Evolutionary conservation across 2,888 invertebrate genomes (phyloP), one percentile per base, ranked within the genome.

Genomic region (Lypha dubia): DNA sequence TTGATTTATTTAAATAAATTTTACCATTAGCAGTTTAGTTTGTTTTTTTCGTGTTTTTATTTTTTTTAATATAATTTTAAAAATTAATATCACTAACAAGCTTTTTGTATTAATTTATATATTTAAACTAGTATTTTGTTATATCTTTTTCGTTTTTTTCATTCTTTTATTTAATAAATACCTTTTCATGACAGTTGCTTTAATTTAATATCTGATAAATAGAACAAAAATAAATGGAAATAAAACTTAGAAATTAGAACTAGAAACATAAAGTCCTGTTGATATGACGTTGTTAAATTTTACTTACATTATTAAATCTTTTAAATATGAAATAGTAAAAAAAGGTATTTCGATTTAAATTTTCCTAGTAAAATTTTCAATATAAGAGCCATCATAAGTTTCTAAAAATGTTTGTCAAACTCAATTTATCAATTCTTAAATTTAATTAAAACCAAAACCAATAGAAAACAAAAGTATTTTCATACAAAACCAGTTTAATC

Each of bases 21-120:
- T 73, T 41, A 56, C 11, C 46, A 46, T 65, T 56, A 83, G 79
- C 71, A 73, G 58, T 68, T 73, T 65, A 17, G 15, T 71, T 62
- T 77, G 41, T 44, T 22, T 63, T 4, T 77, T 49, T 60, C 51
- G 53, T 41, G 41, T 67, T 67, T 68, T 74, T 41, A 41, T 58
- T 65, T 46, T 56, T 62, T 75, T 82, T 38, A 62, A 71, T 79
- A 84, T 75, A 85, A 86, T 86, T 88, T 89, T 91, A 89, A 91
- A 91, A 91, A 90, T 91, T 92, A 91, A 88, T 92, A 92, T 92
- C 92, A 92, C 92, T 92, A 91, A 90, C 89, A 91, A 91, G 91
- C 92, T 91, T 90, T 86, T 86, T 65, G 84, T 86, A 84, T 79
- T 79, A 79, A 38, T 77, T 60, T 79, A 73, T 63, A 60, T 86